A percentile compares a stretch with the other conserved stretches of the same genome.
Conservation (phyloP, 2,797 vertebrate species). For the Taenioides sp. region DNA sequence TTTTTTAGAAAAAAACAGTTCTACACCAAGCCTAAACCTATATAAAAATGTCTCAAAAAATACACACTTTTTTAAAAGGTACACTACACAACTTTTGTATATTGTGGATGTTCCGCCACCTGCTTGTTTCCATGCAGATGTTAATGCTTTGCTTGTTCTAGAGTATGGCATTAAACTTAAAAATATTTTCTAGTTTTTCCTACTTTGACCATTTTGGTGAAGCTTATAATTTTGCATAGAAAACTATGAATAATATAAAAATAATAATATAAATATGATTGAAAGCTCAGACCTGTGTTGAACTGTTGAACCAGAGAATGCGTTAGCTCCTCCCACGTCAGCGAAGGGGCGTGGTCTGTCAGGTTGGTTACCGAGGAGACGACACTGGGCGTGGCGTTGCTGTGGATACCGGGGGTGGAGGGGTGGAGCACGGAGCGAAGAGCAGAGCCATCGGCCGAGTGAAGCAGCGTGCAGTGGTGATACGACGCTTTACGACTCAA, state of each 20-base stretch:
- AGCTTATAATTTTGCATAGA: too few species aligned
- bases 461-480: conserved; percentile 93
- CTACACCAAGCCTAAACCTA: too few species aligned
- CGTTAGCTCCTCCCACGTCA: conserved; percentile 81
- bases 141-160: too few species aligned
- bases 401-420: conserved; percentile 81
- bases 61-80: background rate
- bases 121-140: too few species aligned
- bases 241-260: background rate
- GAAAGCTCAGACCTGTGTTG: conserved; percentile 49
- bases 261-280: background rate
- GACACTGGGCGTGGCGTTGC: conserved; percentile 89
- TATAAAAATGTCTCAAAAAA: too few species aligned
- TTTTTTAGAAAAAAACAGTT: too few species aligned
- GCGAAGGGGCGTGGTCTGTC: conserved; percentile 80
- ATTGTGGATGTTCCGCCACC: too few species aligned
- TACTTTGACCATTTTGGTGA: too few species aligned
- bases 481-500: conserved; percentile 88
- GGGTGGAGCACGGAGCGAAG: conserved; percentile 82
- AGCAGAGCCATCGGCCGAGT: conserved; percentile 74
- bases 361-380: conserved; percentile 87
- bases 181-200: too few species aligned
- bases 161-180: too few species aligned
- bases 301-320: conserved; percentile 82
- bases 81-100: background rate